Conservation (phyloP, 2,888 invertebrate species). For the Mamestra brassicae region DNA sequence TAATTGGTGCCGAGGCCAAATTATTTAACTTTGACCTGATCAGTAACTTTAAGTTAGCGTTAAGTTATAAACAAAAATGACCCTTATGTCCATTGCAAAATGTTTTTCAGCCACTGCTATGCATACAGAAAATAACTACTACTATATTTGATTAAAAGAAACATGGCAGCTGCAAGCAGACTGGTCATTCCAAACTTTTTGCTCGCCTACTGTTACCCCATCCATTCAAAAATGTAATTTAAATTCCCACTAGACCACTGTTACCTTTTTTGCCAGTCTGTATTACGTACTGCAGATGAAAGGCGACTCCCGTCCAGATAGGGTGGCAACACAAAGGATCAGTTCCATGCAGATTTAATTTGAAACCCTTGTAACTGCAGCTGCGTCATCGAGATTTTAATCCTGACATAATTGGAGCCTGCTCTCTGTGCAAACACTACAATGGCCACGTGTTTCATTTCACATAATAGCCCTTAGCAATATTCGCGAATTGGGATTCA, state of each 20-base stretch:
- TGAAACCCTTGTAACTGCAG: not conserved
- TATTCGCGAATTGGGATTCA: not conserved
- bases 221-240: not conserved
- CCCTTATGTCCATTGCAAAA: not conserved
- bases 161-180: not conserved
- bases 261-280: not conserved
- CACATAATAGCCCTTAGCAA: not conserved
- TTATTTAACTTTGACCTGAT: not conserved
- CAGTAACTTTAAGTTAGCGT: no score
- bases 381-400: slow-evolving; percentile 10
- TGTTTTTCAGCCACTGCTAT: not conserved
- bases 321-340: not conserved
- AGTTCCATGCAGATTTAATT: not conserved
- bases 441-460: slow-evolving; percentile 14
- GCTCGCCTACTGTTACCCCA: not conserved
- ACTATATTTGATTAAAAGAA: not conserved
- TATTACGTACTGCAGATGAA: not conserved
- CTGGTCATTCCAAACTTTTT: not conserved
- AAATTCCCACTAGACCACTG: not conserved
- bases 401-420: not conserved
- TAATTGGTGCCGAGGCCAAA: not conserved
- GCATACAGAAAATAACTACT: no score
- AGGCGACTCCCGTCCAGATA: not conserved
- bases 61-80: not conserved
- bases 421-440: slow-evolving; percentile 8